phyloP scores from a whole-genome alignment of 2,888 invertebrate species.

The Tiliacea citrago region DNA sequence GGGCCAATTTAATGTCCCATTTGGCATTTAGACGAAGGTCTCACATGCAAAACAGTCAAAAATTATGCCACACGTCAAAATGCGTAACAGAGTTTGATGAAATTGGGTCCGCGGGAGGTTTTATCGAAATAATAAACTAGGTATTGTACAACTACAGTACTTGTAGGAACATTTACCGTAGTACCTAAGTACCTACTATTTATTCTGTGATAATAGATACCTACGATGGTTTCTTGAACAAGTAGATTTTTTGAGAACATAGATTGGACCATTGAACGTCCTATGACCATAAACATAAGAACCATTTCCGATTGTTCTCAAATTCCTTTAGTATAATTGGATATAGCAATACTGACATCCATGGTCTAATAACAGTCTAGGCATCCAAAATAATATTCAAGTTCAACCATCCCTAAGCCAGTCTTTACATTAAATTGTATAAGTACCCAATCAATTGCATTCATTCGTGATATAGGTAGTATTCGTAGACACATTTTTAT shows the following conservation, averaged over 20 bases:
- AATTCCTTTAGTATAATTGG: background rate
- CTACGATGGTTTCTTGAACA: background rate
- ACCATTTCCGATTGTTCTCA: too few relatives aligned
- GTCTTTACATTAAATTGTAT: slow-evolving; percentile 1
- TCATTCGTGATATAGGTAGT: slow-evolving; percentile 25
- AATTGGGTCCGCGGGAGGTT: too few relatives aligned
- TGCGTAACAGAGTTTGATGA: too few relatives aligned
- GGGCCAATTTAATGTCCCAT: too few relatives aligned
- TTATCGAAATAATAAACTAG: background rate
- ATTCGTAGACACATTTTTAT: slow-evolving; percentile 52
- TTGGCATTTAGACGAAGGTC: too few relatives aligned
- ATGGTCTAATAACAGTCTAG: background rate
- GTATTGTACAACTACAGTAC: background rate
- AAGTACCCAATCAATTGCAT: background rate
- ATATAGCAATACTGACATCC: background rate
- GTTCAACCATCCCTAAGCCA: background rate
- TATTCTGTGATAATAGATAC: background rate
- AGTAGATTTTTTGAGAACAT: background rate
- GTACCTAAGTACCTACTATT: background rate
- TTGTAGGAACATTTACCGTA: background rate
- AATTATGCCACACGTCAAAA: too few relatives aligned
- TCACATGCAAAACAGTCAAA: background rate
- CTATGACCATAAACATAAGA: too few relatives aligned
- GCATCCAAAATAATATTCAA: background rate
- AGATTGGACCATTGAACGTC: background rate